Evolutionary conservation across 2,888 invertebrate species (phyloP), one percentile per base, ranked within the genome.

Genomic region (Trissoscelio sp.): DNA sequence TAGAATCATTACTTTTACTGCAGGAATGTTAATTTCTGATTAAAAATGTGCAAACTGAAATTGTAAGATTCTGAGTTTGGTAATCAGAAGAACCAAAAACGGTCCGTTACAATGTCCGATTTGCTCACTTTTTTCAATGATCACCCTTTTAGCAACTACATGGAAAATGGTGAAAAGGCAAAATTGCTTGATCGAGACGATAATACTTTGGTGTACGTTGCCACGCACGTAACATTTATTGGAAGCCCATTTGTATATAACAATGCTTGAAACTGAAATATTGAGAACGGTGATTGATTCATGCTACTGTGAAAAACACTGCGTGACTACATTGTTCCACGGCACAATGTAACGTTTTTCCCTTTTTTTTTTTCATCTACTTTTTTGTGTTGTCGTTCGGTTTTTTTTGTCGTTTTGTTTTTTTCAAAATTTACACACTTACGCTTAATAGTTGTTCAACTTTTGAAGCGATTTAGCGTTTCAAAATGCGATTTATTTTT

Each of bases 231-330:
- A 82, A 82, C 82, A 82, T 79, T 82, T 82, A 82, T 82, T 79
- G 79, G 79, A 82, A 82, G 79, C 75, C 82, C 79, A 78, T 82
- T 82, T 78, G 82, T 72, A 75, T 66, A 79, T 77, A 82, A 82
- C 79, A 75, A 70, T 74, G 70, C 82, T 79, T 72, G 82, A 82
- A 82, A 82, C 79, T 82, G 75, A 79, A 82, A 82, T 82, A 82
- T 82, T 82, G 82, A 79, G 79, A 82, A 82, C 79, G 55, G 51
- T 73, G 79, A 75, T 67, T 79, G 82, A 82, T 82, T 79, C 82
- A 75, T 74, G 74, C 70, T 79, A 77, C 79, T 60, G 82, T 60
- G 79, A 80, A 82, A 82, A 82, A 80, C 75, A 79, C 82, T 69
- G 82, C 73, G 73, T 82, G 79, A 77, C 79, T 79, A 73, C 79